Evolutionary conservation across 1,140 invertebrate species (phyloP).

Genomic region (Drosophila simulans): DNA sequence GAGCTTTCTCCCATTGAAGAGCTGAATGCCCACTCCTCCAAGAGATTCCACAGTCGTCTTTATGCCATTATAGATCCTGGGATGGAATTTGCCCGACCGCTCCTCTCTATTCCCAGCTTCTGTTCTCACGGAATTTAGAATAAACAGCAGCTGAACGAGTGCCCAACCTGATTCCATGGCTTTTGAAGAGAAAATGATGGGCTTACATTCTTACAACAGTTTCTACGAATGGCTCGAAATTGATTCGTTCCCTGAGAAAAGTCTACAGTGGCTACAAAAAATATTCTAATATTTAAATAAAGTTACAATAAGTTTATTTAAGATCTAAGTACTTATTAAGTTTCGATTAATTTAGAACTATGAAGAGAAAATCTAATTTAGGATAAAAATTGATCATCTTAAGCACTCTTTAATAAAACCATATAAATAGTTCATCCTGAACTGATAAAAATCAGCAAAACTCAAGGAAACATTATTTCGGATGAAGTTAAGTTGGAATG

Average conservation of each 20-base stretch:
- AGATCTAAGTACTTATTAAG: no score
- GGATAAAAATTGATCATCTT: no score
- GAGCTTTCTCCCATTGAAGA: constrained; percentile 4
- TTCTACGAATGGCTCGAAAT: constrained; percentile 1
- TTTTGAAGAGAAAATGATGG: not conserved
- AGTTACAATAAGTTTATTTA: no score
- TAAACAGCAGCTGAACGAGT: not conserved
- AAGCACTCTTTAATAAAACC: no score
- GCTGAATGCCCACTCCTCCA: constrained; percentile 41
- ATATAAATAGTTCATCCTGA: no score
- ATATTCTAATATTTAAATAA: no score
- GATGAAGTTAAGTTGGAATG: not conserved
- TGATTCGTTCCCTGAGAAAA: constrained; percentile 20
- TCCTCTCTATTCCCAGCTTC: not conserved
- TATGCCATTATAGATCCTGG: constrained; percentile 31
- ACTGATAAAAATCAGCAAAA: not conserved
- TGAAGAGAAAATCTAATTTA: not conserved
- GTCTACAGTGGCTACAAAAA: not conserved
- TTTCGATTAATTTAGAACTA: no score
- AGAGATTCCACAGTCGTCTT: not conserved
- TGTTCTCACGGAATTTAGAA: not conserved
- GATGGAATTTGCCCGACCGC: not conserved
- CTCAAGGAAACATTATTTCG: not conserved
- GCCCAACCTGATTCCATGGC: constrained; percentile 11
- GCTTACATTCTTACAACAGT: not conserved